These are phyloP conservation scores for Mesoclemmys tuberculata DNA, from an alignment of 2,113 vertebrate species.

Conservation along the genomic window DNA sequence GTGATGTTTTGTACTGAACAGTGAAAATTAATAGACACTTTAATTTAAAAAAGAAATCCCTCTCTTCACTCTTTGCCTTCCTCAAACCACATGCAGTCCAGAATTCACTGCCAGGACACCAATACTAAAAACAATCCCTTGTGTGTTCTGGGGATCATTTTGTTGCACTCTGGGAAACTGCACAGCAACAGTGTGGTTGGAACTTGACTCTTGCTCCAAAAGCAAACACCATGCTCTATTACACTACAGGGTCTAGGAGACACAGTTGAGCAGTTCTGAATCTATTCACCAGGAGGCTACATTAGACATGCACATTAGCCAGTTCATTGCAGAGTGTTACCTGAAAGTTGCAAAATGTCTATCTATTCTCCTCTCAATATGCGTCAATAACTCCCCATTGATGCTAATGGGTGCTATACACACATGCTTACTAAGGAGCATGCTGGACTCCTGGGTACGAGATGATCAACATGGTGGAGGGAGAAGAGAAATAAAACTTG, in stretches of 20 bases:
- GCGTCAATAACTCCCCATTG: background rate
- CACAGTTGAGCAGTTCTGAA: background rate
- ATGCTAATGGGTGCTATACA: background rate
- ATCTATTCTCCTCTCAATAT: too few relatives aligned
- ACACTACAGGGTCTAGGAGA: background rate
- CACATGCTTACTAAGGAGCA: background rate
- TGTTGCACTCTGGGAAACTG: background rate
- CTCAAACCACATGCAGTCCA: background rate
- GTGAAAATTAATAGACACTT: background rate
- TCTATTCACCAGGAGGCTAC: background rate
- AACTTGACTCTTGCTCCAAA: background rate
- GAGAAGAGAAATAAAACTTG: background rate
- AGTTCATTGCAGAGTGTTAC: too few relatives aligned
- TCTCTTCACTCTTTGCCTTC: background rate
- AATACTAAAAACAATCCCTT: background rate
- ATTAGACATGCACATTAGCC: background rate
- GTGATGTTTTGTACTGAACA: background rate
- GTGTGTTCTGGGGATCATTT: background rate
- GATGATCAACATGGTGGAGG: background rate
- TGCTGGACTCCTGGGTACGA: background rate
- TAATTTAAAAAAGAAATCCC: background rate
- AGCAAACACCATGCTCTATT: background rate
- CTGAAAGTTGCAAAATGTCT: too few relatives aligned
- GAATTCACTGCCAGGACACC: background rate
- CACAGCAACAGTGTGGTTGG: background rate